These are phyloP conservation scores for Auanema sp. DNA, from an alignment of 2,888 invertebrate genomes.

Conservation along the genomic window DNA sequence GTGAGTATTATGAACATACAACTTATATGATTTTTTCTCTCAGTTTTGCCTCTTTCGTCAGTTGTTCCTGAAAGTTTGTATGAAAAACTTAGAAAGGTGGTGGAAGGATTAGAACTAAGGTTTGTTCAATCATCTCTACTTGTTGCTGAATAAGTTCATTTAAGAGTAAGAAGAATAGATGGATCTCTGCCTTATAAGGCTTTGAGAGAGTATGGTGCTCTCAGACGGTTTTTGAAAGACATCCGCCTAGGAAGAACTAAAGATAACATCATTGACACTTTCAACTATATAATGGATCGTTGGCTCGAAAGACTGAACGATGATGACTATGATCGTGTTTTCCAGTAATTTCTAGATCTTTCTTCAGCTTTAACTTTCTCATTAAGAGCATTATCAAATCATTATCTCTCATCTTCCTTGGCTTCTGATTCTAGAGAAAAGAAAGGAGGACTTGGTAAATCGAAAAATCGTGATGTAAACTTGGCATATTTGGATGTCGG, in stretches of 20 bases:
- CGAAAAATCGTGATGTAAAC: not conserved
- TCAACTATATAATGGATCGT: conserved; percentile 11
- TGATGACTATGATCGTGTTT: conserved; percentile 37
- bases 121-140: not conserved
- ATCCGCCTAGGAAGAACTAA: not conserved
- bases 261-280: not conserved
- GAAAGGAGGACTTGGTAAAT: not conserved
- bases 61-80: not conserved
- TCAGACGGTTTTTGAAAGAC: not conserved
- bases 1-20: conserved; percentile 4
- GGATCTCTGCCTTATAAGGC: conserved; percentile 29
- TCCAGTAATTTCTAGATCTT: conserved; percentile 16
- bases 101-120: conserved; percentile 14
- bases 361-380: not conserved
- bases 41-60: not conserved
- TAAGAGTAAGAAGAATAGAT: conserved; percentile 25
- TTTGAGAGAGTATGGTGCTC: not conserved
- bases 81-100: not conserved
- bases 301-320: conserved; percentile 27
- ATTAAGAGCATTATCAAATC: no score
- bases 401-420: no score
- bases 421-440: no score
- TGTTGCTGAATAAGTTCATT: no score
- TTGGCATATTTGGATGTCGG: not conserved
- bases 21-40: not conserved